phyloP scores from a whole-genome alignment of 2,888 invertebrate genomes.

The Epinotia nisella region DNA sequence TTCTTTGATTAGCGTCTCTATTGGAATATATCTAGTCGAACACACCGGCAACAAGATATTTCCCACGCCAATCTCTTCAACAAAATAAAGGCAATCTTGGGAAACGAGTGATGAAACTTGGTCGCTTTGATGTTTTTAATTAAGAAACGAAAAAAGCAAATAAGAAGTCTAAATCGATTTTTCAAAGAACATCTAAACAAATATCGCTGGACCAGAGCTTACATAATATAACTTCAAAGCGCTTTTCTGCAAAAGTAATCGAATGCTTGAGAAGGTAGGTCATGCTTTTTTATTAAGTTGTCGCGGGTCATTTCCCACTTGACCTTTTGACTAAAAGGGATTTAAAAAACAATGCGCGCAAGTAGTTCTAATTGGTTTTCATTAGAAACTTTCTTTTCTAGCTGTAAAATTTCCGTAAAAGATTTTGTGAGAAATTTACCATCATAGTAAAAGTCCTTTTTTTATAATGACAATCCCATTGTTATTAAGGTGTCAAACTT shows the following conservation, averaged over 20 bases:
- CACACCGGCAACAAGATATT: constrained; percentile 19
- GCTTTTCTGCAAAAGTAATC: constrained; percentile 30
- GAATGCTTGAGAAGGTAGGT: constrained; percentile 15
- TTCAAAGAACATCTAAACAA: constrained; percentile 35
- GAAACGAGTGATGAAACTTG: constrained; percentile 23
- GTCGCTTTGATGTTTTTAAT: constrained; percentile 43
- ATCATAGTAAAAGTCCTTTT: too few relatives aligned
- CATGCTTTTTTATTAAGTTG: constrained; percentile 3
- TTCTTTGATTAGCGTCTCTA: constrained; percentile 73
- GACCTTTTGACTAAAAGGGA: background rate
- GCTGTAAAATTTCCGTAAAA: too few relatives aligned
- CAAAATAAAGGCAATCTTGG: constrained; percentile 33
- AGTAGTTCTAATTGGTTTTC: background rate
- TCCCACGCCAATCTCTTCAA: constrained; percentile 1
- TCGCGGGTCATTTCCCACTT: constrained; percentile 1
- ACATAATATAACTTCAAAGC: constrained; percentile 33
- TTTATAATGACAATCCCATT: too few relatives aligned
- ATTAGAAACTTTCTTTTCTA: background rate
- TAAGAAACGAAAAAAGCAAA: constrained; percentile 32
- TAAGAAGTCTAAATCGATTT: constrained; percentile 29
- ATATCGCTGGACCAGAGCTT: constrained; percentile 38
- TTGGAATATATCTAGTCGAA: constrained; percentile 51
- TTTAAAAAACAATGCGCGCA: background rate
- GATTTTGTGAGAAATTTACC: too few relatives aligned
- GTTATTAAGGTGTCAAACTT: too few relatives aligned